phyloP scores from a whole-genome alignment of 1,140 invertebrate genomes.

The Idris sp. region DNA sequence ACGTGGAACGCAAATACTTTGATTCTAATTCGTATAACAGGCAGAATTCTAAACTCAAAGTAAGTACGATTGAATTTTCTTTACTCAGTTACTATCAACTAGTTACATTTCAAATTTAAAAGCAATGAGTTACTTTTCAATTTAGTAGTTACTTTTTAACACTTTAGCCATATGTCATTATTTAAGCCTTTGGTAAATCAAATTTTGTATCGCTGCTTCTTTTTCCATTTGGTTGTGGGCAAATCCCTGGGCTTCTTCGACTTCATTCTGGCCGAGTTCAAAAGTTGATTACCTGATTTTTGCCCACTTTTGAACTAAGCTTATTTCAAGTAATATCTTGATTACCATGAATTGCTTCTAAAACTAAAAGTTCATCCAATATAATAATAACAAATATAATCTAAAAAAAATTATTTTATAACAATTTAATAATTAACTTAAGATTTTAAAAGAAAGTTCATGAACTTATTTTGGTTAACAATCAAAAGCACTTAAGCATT shows the following conservation, averaged over 20 bases:
- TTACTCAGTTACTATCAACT: conserved; percentile 39
- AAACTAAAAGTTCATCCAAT: not conserved
- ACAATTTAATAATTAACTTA: no score
- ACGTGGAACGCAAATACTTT: conserved; percentile 45
- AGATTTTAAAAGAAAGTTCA: no score
- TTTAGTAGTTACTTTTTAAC: no score
- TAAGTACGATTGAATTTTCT: conserved; percentile 48
- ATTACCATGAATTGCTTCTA: conserved; percentile 13
- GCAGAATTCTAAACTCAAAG: conserved; percentile 45
- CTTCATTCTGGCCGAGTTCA: conserved; percentile 26
- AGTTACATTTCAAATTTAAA: conserved; percentile 12
- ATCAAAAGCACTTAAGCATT: no score
- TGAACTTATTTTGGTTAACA: no score
- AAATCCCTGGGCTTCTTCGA: conserved; percentile 11
- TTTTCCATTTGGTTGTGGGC: no score
- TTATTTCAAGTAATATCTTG: conserved; percentile 18
- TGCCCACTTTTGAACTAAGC: conserved; percentile 52
- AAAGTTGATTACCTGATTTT: conserved; percentile 33
- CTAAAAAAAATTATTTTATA: no score
- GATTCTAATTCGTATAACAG: conserved; percentile 45
- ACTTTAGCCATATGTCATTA: no score
- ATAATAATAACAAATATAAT: no score
- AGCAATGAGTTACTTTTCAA: no score
- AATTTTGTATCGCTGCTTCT: conserved; percentile 20
- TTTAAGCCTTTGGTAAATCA: no score